phyloP scores from a whole-genome alignment of 2,797 vertebrate species.

The Thalassophryne amazonica region DNA sequence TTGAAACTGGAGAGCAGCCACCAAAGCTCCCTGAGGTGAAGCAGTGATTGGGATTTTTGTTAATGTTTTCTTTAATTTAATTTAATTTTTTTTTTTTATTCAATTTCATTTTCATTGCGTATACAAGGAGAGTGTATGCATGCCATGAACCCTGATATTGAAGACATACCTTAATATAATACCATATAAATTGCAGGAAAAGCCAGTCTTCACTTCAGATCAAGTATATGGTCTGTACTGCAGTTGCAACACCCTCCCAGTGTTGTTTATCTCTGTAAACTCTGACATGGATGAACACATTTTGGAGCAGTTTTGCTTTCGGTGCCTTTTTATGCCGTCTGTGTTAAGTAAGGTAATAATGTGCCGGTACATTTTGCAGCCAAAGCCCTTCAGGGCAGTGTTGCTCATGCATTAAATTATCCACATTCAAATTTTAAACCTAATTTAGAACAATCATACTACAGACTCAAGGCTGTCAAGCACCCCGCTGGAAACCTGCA shows the following conservation, averaged over 20 bases:
- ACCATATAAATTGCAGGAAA: too few species aligned
- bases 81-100: too few species aligned
- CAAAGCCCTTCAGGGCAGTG: neutral
- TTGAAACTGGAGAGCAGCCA: too few species aligned
- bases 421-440: conserved; percentile 14
- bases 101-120: too few species aligned
- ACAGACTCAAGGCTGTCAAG: neutral
- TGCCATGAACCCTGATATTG: too few species aligned
- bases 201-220: too few species aligned
- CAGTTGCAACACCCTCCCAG: conserved; percentile 3
- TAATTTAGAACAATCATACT: conserved; percentile 13
- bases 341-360: neutral
- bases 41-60: too few species aligned
- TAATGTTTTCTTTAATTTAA: too few species aligned
- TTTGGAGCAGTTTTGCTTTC: neutral
- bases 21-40: too few species aligned
- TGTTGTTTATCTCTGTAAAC: conserved; percentile 2
- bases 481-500: neutral
- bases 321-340: neutral
- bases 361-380: neutral
- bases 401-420: conserved; percentile 29
- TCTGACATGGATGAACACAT: neutral
- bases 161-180: too few species aligned
- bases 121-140: too few species aligned
- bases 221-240: too few species aligned